These are phyloP conservation scores for Altica lythri DNA, from an alignment of 2,888 invertebrate genomes.

Conservation along the genomic window DNA sequence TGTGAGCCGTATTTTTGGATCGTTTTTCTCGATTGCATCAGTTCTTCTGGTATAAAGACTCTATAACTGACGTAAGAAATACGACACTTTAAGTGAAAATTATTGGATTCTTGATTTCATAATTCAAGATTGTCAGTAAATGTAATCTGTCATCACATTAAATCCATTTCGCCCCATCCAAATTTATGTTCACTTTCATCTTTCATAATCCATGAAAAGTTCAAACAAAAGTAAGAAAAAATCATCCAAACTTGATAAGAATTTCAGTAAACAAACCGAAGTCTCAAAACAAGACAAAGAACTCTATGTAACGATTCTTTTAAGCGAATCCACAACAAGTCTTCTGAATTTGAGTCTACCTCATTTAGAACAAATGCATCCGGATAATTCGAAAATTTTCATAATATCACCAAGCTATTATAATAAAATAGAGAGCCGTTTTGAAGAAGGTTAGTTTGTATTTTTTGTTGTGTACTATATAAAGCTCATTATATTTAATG, in stretches of 20 bases:
- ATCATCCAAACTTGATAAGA: no score
- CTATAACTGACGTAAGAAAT: no score
- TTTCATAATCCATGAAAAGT: not conserved
- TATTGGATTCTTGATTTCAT: no score
- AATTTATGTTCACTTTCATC: constrained; percentile 6
- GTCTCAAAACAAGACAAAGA: no score
- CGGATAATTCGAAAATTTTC: constrained; percentile 43
- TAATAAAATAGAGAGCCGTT: constrained; percentile 31
- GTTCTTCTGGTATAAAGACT: no score
- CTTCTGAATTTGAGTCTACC: constrained; percentile 48
- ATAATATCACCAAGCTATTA: constrained; percentile 41
- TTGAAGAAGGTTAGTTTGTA: not conserved
- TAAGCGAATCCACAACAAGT: constrained; percentile 53
- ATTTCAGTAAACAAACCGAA: not conserved
- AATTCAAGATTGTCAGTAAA: no score
- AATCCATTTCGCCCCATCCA: not conserved
- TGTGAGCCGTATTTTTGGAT: no score
- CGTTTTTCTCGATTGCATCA: no score
- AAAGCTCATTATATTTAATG: no score
- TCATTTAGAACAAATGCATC: constrained; percentile 47
- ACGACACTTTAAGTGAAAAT: no score
- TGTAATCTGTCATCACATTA: no score
- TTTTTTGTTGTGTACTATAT: not conserved
- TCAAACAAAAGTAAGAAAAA: not conserved
- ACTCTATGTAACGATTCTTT: constrained; percentile 49